Evolutionary conservation across 2,113 vertebrate genomes (phyloP).

Genomic region (Equus quagga): DNA sequence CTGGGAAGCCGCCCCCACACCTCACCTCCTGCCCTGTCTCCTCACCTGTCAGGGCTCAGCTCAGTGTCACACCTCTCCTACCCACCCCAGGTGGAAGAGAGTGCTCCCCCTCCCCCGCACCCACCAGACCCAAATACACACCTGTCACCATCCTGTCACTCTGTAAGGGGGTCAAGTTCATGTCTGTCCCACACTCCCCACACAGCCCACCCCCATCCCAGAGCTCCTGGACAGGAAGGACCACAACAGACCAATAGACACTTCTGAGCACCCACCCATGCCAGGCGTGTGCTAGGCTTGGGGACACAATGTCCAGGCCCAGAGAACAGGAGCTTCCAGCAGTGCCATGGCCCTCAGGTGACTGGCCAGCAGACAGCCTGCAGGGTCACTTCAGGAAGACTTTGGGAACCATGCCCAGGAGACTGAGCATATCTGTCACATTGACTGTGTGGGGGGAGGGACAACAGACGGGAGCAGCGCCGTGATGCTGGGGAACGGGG

Average conservation of each 20-base stretch:
- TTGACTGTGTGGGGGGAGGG: not conserved
- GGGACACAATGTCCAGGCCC: not conserved
- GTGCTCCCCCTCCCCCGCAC: no score
- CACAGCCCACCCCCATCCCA: not conserved
- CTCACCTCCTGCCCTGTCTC: not conserved
- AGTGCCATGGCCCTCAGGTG: no score
- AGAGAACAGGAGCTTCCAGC: not conserved
- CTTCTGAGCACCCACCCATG: no score
- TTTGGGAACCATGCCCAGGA: not conserved
- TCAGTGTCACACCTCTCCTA: not conserved
- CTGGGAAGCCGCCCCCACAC: not conserved
- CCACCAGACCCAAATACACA: not conserved
- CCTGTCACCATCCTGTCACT: not conserved
- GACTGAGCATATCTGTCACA: no score
- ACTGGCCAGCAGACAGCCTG: not conserved
- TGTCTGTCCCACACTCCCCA: not conserved
- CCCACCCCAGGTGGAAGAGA: rapidly evolving
- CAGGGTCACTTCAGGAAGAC: not conserved
- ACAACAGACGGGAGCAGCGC: not conserved
- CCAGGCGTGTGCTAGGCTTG: rapidly evolving
- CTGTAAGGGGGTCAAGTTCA: not conserved
- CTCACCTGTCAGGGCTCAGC: not conserved
- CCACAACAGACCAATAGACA: rapidly evolving
- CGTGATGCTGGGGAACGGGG: no score
- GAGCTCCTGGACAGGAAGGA: not conserved